These are phyloP conservation scores for Phenganax subtilis DNA, from an alignment of 92 coral and sea anemone species.

Conservation along the genomic window DNA sequence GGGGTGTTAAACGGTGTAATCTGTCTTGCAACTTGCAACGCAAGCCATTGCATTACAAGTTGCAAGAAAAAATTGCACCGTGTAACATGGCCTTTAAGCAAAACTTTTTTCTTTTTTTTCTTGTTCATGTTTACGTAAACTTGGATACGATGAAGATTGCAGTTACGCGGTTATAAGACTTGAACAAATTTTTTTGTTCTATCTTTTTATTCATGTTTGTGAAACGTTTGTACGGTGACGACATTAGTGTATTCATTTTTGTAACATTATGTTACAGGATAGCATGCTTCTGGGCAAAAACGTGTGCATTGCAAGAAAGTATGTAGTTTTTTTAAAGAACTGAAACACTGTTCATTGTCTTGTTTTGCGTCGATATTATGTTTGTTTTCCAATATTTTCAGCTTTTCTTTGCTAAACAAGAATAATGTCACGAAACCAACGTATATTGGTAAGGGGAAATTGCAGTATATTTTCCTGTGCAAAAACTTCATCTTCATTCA, in stretches of 20 bases:
- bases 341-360: not conserved
- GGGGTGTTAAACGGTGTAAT: no score
- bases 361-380: not conserved
- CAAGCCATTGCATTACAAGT: not conserved
- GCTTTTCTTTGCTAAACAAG: slow-evolving; percentile 74
- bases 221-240: not conserved
- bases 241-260: not conserved
- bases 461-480: not conserved
- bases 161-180: no score
- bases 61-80: not conserved
- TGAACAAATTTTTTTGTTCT: no score
- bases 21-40: no score
- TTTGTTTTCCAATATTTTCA: slow-evolving; percentile 12
- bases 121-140: no score
- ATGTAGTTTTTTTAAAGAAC: slow-evolving; percentile 34
- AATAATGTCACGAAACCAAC: slow-evolving; percentile 59
- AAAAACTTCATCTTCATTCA: not conserved
- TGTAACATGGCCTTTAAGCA: not conserved
- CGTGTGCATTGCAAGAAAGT: slow-evolving; percentile 92
- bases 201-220: not conserved
- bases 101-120: no score
- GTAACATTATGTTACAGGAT: slow-evolving; percentile 53
- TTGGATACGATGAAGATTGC: no score
- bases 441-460: slow-evolving; percentile 57
- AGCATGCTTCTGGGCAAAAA: slow-evolving; percentile 72